phyloP scores from a whole-genome alignment of 2,797 vertebrate genomes.

The Hipposideros larvatus region DNA sequence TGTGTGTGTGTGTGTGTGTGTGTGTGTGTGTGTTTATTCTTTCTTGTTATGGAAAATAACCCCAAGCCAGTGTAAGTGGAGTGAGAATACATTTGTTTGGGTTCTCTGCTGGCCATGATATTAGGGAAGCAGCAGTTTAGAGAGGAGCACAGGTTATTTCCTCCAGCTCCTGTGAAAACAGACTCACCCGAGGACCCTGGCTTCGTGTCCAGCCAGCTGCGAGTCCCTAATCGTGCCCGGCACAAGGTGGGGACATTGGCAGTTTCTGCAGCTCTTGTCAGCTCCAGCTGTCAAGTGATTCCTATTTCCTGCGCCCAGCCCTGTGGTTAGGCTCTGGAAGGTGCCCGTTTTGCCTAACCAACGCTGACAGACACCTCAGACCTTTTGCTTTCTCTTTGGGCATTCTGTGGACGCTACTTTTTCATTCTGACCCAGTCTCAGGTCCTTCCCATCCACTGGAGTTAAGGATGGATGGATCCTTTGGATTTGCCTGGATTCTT shows the following conservation, averaged over 20 bases:
- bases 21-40: neutral
- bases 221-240: fast-evolving
- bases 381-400: neutral
- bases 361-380: neutral
- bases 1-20: neutral
- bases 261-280: constrained; percentile 63
- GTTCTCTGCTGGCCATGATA: neutral
- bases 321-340: constrained; percentile 61
- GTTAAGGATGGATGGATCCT: neutral
- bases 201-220: neutral
- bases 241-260: constrained; percentile 75
- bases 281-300: constrained; percentile 60
- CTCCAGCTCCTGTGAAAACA: neutral
- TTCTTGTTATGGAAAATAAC: neutral
- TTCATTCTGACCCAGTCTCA: neutral
- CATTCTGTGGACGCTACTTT: fast-evolving
- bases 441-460: neutral
- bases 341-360: constrained; percentile 40
- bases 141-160: constrained; percentile 39
- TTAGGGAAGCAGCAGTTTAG: neutral
- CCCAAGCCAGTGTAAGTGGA: neutral
- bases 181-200: neutral
- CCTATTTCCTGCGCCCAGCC: constrained; percentile 83
- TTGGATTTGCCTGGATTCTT: constrained; percentile 15
- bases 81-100: neutral